Evolutionary conservation across 2,797 vertebrate genomes (phyloP), one percentile per base, ranked within the genome.

Genomic region (Lacerta bilineata): DNA sequence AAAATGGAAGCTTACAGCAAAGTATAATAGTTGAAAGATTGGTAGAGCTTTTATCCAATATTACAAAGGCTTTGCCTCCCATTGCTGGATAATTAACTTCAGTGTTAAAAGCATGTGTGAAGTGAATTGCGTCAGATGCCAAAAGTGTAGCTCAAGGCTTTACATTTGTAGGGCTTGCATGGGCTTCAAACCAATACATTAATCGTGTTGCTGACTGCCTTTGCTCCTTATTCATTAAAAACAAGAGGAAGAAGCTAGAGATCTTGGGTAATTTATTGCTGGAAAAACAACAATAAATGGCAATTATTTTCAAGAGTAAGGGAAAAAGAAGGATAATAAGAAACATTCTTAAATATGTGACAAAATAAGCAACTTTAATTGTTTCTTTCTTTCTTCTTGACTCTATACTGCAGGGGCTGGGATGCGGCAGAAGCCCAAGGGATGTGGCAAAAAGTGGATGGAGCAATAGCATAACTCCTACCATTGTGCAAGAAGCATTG

Each of bases 41-140:
- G 0, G 5, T 0, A 27, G 1, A 36, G 3, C 0, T 41, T 59
- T 66, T 11, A 36, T 0, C 0, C 13, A 84, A 77, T 41, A 36
- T 29, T 84, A 82, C 71, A 82, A 74, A 59, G 25, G 29, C 25
- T n/a, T 27, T 11, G 0, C 69, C 1, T 0, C 0, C n/a, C 9
- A 1, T 9, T 71, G 46, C 59, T n/a, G 59, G 29, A 84, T n/a
- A 76, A 50, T 4, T 79, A 3, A 0, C 20, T 15, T 0, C 8
- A 61, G 2, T 1, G 33, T 18, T 1, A 18, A 82, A 61, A 0
- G 0, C 18, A 85, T 46, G 39, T 11, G 2, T 0, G 11, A 76
- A 77, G 1, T 25, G 1, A 39, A 3, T 20, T 17, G 3, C 2
- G 27, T 4, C 7, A 72, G 9, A 0, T 0, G 0, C 11, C 13